A percentile compares a stretch with the other conserved stretches of the same genome.
These are phyloP conservation scores for Solea senegalensis DNA, from an alignment of 2,113 vertebrate species.

Conservation along the genomic window DNA sequence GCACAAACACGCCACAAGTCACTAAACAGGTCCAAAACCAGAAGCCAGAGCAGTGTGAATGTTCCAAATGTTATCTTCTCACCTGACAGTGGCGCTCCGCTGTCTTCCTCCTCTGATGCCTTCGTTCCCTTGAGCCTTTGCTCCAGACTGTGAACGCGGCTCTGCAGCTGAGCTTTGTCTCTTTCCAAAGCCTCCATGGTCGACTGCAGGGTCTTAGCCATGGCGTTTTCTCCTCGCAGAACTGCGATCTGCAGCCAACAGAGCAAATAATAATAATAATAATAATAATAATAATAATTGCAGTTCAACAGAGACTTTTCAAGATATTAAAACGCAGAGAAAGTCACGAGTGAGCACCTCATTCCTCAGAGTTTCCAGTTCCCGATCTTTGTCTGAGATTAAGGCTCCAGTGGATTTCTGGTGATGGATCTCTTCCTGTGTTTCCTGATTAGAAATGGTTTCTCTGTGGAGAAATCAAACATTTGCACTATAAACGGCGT, in stretches of 20 bases:
- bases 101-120: constrained; percentile 41
- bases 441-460: constrained; percentile 41
- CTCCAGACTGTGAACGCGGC: constrained; percentile 89
- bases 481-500: background rate
- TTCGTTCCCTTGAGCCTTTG: constrained; percentile 86
- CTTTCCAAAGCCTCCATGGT: constrained; percentile 90
- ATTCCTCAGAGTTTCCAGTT: constrained; percentile 91
- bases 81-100: constrained; percentile 63
- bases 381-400: constrained; percentile 90
- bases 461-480: constrained; percentile 77
- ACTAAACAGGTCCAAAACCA: background rate
- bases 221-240: constrained; percentile 89
- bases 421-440: constrained; percentile 81
- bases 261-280: background rate
- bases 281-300: background rate
- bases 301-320: background rate
- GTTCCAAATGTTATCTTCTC: background rate
- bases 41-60: accelerated
- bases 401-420: constrained; percentile 84
- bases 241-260: constrained; percentile 83
- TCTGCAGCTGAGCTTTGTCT: constrained; percentile 90
- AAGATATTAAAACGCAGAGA: too few relatives aligned
- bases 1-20: background rate
- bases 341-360: constrained; percentile 80
- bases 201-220: constrained; percentile 88